Base-by-base conservation (phyloP, 2,113 vertebrate species). In the Sterrhoptilus dennistouni region DNA sequence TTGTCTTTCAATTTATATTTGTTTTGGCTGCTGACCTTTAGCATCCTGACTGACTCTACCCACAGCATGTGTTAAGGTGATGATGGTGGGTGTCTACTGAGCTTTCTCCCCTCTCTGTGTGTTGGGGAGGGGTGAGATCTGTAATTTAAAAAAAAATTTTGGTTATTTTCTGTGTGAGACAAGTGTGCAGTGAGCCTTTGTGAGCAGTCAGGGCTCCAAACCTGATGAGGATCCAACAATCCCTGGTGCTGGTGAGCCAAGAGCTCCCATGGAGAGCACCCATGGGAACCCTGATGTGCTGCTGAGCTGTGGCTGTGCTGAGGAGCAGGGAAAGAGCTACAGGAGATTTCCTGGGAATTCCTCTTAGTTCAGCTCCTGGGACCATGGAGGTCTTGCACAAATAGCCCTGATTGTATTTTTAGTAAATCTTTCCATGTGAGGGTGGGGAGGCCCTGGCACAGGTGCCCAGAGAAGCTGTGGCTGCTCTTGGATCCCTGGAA, bases 331-430 rank as follows among this genome's bases (percentile, higher is more conserved):
- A 22, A 28, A 19, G 54, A 49, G 3, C 59, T 66, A 11, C 27
- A 33, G 78, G 50, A 36, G 38, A 2, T 70, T 54, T 75, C 23
- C 33, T 84, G 33, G 80, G 53, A 88, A 82, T 29, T 82, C 61
- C 35, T 68, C 10, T 14, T 24, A 19, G 3, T 24, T 83, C 57
- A 22, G 21, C 23, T 85, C 38, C 50, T 23, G 15, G 12, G 21
- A 12, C 31, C 10, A 4, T 0, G 3, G 12, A 16, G 0, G 2
- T 12, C 42, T 54, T 35, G 8, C 3, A 25, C 2, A 12, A 52
- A 21, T 8, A 42, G 6, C 31, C 27, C 15, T 44, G 50, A 17
- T 38, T 23, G 7, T 20, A 17, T 52, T 74, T 40, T 59, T 36
- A 59, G 12, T 36, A 23, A 59, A 57, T 57, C 17, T 1, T 36